Percentiles rank a stretch among this genome's conserved stretches.
Conservation (phyloP, 2,888 invertebrate genomes). For the Spisula solida region DNA sequence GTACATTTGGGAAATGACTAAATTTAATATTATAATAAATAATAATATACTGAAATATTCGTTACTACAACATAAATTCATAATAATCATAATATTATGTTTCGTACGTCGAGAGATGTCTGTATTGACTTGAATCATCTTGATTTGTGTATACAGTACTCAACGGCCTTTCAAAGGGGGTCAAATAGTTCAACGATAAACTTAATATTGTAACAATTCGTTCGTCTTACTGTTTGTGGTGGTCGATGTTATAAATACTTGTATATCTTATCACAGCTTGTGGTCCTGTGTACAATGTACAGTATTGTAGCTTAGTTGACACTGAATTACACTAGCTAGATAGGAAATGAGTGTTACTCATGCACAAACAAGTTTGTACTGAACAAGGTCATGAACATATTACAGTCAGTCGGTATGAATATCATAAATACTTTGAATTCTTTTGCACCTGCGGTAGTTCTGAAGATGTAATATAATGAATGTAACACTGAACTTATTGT, state of each 20-base stretch:
- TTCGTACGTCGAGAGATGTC: neutral
- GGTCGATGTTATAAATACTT: neutral
- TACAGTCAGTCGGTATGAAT: neutral
- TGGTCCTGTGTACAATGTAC: neutral
- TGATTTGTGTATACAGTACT: neutral
- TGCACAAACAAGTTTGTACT: neutral
- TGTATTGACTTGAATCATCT: neutral
- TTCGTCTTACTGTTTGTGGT: neutral
- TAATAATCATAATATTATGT: too few species aligned
- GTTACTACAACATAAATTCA: too few species aligned
- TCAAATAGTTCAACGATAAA: neutral
- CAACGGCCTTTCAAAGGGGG: neutral
- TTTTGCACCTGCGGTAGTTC: constrained; percentile 6
- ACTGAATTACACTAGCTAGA: neutral
- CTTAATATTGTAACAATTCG: neutral
- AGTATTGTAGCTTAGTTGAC: neutral
- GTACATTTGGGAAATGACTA: too few species aligned
- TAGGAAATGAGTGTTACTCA: neutral
- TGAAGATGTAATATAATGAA: neutral
- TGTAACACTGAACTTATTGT: neutral
- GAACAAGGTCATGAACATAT: neutral
- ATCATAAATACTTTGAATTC: neutral
- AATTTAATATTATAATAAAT: too few species aligned
- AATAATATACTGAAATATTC: too few species aligned
- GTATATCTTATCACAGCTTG: neutral